These are phyloP conservation scores for Epirrhoe alternata DNA, from an alignment of 2,888 invertebrate genomes.

Conservation along the genomic window DNA sequence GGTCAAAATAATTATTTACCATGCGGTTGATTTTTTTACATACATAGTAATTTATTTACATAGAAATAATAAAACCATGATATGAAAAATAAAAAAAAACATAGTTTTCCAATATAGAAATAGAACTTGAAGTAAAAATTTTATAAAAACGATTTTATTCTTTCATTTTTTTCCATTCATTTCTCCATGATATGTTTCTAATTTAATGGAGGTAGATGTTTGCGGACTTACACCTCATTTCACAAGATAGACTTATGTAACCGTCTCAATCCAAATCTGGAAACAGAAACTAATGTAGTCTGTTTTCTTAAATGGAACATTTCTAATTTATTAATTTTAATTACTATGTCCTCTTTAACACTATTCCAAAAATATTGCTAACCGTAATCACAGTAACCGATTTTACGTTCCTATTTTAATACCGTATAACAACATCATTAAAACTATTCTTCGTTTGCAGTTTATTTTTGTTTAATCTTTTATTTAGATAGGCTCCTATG, in stretches of 20 bases:
- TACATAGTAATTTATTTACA: constrained; percentile 17
- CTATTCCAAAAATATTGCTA: constrained; percentile 39
- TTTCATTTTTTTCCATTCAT: constrained; percentile 9
- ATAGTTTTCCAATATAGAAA: constrained; percentile 8
- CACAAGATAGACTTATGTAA: neutral
- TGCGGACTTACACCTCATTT: constrained; percentile 22
- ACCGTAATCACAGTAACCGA: constrained; percentile 32
- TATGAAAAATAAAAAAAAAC: constrained; percentile 10
- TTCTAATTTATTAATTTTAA: constrained; percentile 17
- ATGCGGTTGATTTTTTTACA: constrained; percentile 12
- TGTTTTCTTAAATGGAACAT: constrained; percentile 20
- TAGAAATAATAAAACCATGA: constrained; percentile 23
- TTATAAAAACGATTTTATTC: neutral
- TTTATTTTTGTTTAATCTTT: constrained; percentile 4
- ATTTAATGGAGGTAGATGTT: constrained; percentile 31
- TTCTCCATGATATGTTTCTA: constrained; percentile 30
- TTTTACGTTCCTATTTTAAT: constrained; percentile 29
- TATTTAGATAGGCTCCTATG: neutral
- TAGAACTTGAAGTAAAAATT: neutral
- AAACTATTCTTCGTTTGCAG: constrained; percentile 25
- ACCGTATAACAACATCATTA: constrained; percentile 29
- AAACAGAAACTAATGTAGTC: constrained; percentile 19
- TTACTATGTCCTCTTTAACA: constrained; percentile 27
- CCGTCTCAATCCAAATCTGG: constrained; percentile 13
- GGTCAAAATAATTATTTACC: constrained; percentile 22